Percentiles rank a stretch among this genome's conserved stretches.
Evolutionary conservation across 2,888 invertebrate species (phyloP).

Genomic region (Archips xylosteana): DNA sequence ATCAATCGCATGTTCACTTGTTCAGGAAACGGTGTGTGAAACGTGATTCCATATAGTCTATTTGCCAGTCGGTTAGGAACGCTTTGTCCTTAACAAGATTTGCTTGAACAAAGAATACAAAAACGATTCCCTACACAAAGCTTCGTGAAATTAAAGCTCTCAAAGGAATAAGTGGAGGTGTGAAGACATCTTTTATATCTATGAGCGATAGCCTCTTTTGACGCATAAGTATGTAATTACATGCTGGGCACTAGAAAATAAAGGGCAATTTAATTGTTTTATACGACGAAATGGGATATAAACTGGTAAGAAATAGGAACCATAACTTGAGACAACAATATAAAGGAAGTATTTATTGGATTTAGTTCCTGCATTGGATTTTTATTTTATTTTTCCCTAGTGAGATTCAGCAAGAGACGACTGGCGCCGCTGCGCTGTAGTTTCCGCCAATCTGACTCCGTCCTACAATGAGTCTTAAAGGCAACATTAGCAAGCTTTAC

Average conservation of each 20-base stretch:
- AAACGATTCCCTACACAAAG: slow-evolving; percentile 61
- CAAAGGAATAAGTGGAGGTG: slow-evolving; percentile 55
- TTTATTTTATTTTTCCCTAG: slow-evolving; percentile 18
- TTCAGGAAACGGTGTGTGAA: slow-evolving; percentile 67
- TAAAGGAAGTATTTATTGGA: slow-evolving; percentile 1
- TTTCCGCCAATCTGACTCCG: slow-evolving; percentile 31
- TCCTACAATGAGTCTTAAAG: slow-evolving; percentile 6
- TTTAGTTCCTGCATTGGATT: not conserved
- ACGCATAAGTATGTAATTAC: slow-evolving; percentile 25
- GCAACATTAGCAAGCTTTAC: not conserved
- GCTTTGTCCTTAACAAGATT: slow-evolving; percentile 78
- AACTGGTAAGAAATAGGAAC: not conserved
- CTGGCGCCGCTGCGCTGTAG: slow-evolving; percentile 19
- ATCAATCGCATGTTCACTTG: not conserved
- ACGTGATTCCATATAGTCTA: slow-evolving; percentile 70
- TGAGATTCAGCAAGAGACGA: slow-evolving; percentile 21
- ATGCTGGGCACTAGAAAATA: slow-evolving; percentile 7
- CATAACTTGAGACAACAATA: slow-evolving; percentile 1
- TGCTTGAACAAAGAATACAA: slow-evolving; percentile 60
- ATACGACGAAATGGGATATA: not conserved
- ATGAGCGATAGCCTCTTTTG: slow-evolving; percentile 12
- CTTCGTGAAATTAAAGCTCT: slow-evolving; percentile 62
- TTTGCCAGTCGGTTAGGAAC: slow-evolving; percentile 54
- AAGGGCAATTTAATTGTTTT: slow-evolving; percentile 1
- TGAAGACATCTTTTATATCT: slow-evolving; percentile 48